Percentiles rank a stretch among this genome's conserved stretches.
phyloP scores from a whole-genome alignment of 2,113 vertebrate species.

The Sceloporus tristichus region DNA sequence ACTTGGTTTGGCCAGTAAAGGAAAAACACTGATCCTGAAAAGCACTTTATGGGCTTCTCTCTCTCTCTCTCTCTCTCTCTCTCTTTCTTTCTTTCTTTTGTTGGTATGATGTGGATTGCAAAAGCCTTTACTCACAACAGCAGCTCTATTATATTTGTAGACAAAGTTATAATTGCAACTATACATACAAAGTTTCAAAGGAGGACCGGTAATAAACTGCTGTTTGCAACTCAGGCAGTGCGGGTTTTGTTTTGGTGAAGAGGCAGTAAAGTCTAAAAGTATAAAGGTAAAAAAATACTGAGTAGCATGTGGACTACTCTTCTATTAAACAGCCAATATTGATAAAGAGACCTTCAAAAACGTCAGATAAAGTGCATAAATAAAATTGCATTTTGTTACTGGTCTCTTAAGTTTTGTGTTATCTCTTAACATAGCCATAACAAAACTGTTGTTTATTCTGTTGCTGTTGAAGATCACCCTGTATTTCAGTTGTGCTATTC shows the following conservation, averaged over 20 bases:
- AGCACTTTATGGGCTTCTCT: constrained; percentile 60
- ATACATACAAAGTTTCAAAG: not conserved
- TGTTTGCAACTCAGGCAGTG: constrained; percentile 28
- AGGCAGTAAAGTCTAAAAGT: not conserved
- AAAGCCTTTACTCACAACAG: constrained; percentile 12
- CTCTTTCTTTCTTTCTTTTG: too few species aligned
- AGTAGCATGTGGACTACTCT: not conserved
- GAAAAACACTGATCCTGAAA: constrained; percentile 51
- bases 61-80: not conserved
- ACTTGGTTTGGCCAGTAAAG: constrained; percentile 41
- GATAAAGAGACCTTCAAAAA: not conserved
- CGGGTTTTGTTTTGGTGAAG: not conserved
- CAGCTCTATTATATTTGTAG: constrained; percentile 18
- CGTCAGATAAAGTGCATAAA: not conserved
- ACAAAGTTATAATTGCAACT: not conserved
- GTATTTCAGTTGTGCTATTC: not conserved
- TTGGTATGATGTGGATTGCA: constrained; percentile 6
- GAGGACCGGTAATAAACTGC: not conserved
- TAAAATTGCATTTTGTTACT: not conserved
- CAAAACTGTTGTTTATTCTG: not conserved
- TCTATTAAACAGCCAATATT: not conserved
- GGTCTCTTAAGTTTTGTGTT: not conserved
- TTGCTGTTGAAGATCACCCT: not conserved
- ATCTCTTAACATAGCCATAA: not conserved
- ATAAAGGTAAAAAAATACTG: not conserved